These are phyloP conservation scores for Netelia fuscicornis DNA, from an alignment of 2,888 invertebrate species.

Conservation along the genomic window DNA sequence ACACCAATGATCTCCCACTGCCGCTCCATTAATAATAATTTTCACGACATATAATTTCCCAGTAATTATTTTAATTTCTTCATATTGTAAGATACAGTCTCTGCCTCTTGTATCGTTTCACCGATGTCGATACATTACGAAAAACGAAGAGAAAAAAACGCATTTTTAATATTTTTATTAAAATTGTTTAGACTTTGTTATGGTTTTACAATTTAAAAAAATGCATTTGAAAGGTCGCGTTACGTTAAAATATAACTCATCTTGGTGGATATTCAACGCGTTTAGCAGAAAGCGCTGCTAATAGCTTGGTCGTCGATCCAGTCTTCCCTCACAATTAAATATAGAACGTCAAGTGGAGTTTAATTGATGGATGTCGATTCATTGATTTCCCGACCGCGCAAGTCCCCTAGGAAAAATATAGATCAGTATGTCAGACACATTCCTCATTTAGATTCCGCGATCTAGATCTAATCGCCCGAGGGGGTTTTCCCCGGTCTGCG, in stretches of 20 bases:
- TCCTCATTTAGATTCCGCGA: background rate
- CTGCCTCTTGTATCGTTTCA: background rate
- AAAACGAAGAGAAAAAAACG: too few species aligned
- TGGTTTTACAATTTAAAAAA: too few species aligned
- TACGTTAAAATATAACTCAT: background rate
- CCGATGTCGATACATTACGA: too few species aligned
- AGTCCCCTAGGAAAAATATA: background rate
- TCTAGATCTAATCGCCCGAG: background rate
- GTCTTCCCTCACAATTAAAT: background rate
- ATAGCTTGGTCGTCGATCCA: background rate
- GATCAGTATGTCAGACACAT: slow-evolving; percentile 2
- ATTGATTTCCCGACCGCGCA: background rate
- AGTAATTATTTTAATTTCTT: background rate
- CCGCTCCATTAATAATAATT: background rate
- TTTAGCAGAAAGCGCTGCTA: background rate
- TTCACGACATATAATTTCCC: background rate
- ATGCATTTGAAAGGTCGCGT: background rate
- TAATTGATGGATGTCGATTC: background rate
- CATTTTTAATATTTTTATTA: too few species aligned
- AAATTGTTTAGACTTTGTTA: too few species aligned
- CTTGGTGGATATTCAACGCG: background rate
- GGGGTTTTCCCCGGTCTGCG: background rate
- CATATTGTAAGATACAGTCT: background rate
- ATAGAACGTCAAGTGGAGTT: background rate
- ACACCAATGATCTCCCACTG: slow-evolving; percentile 17